These are phyloP conservation scores for Strigamia maritima DNA, from an alignment of 2,888 invertebrate genomes.

Conservation along the genomic window DNA sequence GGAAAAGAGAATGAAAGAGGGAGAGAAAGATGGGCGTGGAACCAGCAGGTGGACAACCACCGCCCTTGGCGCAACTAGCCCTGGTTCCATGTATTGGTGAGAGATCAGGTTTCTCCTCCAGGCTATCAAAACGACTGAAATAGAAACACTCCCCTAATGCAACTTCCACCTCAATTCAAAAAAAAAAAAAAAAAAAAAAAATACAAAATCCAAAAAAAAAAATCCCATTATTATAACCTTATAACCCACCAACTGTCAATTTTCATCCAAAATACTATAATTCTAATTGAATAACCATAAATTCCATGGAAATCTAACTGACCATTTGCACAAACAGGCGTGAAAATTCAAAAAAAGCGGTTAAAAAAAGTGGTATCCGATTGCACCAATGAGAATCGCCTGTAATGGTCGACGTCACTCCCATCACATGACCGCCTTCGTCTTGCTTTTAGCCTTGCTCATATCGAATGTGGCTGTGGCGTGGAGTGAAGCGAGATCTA, in stretches of 20 bases:
- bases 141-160: neutral
- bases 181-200: neutral
- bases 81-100: slow-evolving; percentile 29
- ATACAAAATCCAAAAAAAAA: neutral
- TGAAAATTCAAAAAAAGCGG: slow-evolving; percentile 21
- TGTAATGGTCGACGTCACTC: neutral
- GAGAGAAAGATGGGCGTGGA: slow-evolving; percentile 29
- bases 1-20: slow-evolving; percentile 6
- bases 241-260: neutral
- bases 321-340: neutral
- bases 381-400: neutral
- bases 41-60: slow-evolving; percentile 32
- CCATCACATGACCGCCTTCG: slow-evolving; percentile 1
- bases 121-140: slow-evolving; percentile 15
- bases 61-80: slow-evolving; percentile 34
- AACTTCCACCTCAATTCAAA: neutral
- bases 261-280: neutral
- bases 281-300: neutral
- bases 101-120: slow-evolving; percentile 23
- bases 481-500: neutral
- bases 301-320: neutral
- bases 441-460: neutral
- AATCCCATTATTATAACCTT: neutral
- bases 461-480: slow-evolving; percentile 3
- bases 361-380: neutral